Base-by-base conservation (phyloP, 2,113 vertebrate species). In the Forbesichthys agassizii region DNA sequence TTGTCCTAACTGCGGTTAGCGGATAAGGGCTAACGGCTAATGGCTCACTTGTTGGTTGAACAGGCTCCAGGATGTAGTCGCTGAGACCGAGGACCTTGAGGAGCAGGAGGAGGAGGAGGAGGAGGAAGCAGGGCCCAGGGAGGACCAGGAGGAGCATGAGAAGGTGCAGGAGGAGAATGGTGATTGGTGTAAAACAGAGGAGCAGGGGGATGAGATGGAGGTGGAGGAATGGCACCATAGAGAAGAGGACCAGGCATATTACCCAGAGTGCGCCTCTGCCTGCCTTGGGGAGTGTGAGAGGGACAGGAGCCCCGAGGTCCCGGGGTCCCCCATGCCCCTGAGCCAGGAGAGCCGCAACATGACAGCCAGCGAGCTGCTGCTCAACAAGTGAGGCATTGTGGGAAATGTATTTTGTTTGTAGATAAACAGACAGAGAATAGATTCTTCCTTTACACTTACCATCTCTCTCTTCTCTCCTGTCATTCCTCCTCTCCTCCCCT, bases 301-400 rank as follows among this genome's bases (percentile, higher is more conserved):
- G n/a, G 84, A 81, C 52, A 78, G 64, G 27, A 83, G 74, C 56
- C 62, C 87, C 0, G 74, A 90, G 67, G 68, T 51, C n/a, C 11
- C 82, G 62, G 55, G 79, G 46, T 80, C 84, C 61, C 74, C 77
- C 60, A 81, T 73, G 55, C 59, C 75, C 5, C 63, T 90, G 48
- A 90, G 69, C 74, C 75, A 90, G 69, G 68, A 90, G 71, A 88
- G 83, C 5, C 86, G 85, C 69, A 69, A 68, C 10, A 76, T 92
- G 48, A 88, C 91, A 20, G 92, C 92, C 75, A 92, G 91, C 1
- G 88, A 92, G 65, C 78, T 92, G 54, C 82, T 91, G 54, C 87
- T 92, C 33, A 92, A 90, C 85, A 94, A 92, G 92, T 94, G 73
- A 92, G 91, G 90, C 12, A 4, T 48, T 33, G 61, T 33, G 36